These are phyloP conservation scores for Coilia nasus DNA, from an alignment of 2,797 vertebrate genomes.

Conservation along the genomic window DNA sequence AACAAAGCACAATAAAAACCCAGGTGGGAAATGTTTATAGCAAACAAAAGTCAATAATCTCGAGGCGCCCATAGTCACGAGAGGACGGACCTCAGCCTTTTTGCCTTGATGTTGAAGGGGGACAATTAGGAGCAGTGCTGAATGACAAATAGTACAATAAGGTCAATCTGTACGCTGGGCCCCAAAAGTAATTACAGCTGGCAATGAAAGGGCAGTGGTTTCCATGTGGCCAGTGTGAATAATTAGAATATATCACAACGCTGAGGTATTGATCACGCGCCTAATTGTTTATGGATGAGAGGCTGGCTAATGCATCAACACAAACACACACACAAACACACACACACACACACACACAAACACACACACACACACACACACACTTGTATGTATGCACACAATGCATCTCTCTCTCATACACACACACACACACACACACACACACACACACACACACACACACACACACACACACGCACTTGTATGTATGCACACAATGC, in stretches of 20 bases:
- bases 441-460: not conserved
- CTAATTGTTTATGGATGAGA: constrained; percentile 70
- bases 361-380: not conserved
- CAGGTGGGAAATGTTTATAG: not conserved
- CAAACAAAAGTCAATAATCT: not conserved
- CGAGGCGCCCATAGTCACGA: constrained; percentile 37
- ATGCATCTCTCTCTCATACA: not conserved
- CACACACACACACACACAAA: not conserved
- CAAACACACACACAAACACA: constrained; percentile 24
- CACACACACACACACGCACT: not conserved
- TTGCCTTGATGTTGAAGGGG: not conserved
- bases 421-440: not conserved
- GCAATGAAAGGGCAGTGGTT: constrained; percentile 30
- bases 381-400: constrained; percentile 3
- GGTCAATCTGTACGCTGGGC: constrained; percentile 55
- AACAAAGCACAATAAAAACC: not conserved
- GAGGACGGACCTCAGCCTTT: constrained; percentile 58
- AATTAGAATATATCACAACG: constrained; percentile 62
- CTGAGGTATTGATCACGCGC: constrained; percentile 64
- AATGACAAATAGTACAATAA: constrained; percentile 76
- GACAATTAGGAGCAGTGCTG: constrained; percentile 49
- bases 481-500: not conserved
- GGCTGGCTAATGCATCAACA: constrained; percentile 44
- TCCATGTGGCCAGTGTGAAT: constrained; percentile 34
- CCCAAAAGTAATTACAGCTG: constrained; percentile 42